A percentile compares a stretch with the other conserved stretches of the same genome.
Evolutionary conservation across 2,113 vertebrate species (phyloP).

Genomic region (Calyptommatus sinebrachiatus): DNA sequence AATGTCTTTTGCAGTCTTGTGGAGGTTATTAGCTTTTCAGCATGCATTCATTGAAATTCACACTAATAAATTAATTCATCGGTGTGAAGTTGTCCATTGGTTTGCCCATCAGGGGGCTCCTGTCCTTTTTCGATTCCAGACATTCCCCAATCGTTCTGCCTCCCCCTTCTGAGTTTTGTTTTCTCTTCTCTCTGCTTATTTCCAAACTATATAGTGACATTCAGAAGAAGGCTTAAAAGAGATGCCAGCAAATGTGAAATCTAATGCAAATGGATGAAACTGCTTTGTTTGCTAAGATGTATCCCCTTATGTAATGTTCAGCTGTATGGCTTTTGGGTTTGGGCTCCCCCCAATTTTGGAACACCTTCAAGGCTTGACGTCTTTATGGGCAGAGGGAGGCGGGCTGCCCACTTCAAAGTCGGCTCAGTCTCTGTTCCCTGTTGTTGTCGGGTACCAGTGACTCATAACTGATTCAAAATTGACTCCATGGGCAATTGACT

Average conservation of each 20-base stretch:
- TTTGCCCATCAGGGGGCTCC: slow-evolving; percentile 19
- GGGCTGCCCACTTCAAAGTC: neutral
- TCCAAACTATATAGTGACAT: neutral
- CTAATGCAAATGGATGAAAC: neutral
- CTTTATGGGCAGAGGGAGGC: neutral
- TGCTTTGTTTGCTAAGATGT: neutral
- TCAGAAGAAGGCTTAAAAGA: neutral
- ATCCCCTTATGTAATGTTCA: neutral
- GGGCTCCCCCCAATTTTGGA: neutral
- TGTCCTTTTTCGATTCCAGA: neutral
- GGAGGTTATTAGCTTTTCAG: neutral
- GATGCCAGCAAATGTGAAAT: neutral
- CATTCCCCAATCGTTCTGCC: too few species aligned
- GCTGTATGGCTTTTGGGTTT: neutral
- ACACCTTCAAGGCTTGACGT: neutral
- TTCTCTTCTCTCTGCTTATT: slow-evolving; percentile 5
- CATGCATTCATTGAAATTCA: neutral
- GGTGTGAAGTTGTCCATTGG: neutral
- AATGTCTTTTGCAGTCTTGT: neutral
- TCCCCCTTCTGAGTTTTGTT: neutral
- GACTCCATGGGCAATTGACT: too few species aligned
- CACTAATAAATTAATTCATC: neutral
- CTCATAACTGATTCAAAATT: too few species aligned
- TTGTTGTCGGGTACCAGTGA: too few species aligned
- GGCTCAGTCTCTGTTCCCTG: neutral